Evolutionary conservation across 2,888 invertebrate genomes (phyloP), one percentile per base, ranked within the genome.

Genomic region (Mystacides longicornis): DNA sequence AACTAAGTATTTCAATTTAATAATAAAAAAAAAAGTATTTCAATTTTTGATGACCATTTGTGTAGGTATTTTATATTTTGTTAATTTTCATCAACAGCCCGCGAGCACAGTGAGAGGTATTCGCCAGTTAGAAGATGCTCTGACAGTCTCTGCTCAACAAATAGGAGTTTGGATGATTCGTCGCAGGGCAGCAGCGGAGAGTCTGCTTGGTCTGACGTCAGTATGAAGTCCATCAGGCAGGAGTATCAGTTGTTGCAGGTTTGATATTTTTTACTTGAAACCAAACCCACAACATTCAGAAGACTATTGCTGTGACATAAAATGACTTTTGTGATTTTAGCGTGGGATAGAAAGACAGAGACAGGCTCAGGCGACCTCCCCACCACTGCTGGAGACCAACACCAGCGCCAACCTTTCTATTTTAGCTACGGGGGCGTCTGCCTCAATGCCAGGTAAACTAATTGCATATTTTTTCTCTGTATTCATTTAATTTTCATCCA

Each of bases 121-220:
- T 93, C 93, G 60, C 95, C 94, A 0, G 93, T 94, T 14, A 81
- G 96, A 1, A 79, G 95, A 61, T 93, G 93, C 7, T 89, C 89
- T 59, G 95, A 95, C 69, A 57, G 57, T 33, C 57, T 54, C 31
- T 88, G 89, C 47, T 84, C 80, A 0, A 80, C 75, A 2, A 73
- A 74, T 4, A 23, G 54, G 31, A 46, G 42, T 11, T n/a, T 37
- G 20, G 57, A 55, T 2, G 57, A 57, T 19, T 42, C 23, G 2
- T 27, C 22, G 1, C 46, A 51, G 21, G 47, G 37, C 1, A 52
- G 70, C 1, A 65, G 75, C 3, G 71, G 64, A 3, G 67, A 73
- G 1, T 68, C 3, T 55, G 76, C 70, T 68, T 78, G 78, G 63
- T 73, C 75, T 46, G 84, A 65, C 66, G 75, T 65, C 60, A 78